Percentiles rank a stretch among this genome's conserved stretches.
These are phyloP conservation scores for Opisthocomus hoazin DNA, from an alignment of 2,113 vertebrate genomes.

Conservation along the genomic window DNA sequence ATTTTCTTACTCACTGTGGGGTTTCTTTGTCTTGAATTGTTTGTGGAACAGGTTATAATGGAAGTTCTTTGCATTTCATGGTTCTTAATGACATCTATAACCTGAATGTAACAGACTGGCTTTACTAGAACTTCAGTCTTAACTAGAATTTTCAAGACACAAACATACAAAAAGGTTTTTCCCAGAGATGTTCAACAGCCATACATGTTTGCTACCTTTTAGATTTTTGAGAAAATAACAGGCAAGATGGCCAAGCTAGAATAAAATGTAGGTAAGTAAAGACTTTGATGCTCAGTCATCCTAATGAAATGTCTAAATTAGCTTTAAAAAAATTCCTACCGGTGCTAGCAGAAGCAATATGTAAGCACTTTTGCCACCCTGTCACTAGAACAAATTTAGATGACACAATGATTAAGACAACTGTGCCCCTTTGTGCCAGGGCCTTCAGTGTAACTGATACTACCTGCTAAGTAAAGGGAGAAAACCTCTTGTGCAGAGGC, in stretches of 20 bases:
- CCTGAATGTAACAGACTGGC: neutral
- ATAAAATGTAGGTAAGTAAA: neutral
- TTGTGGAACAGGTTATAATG: neutral
- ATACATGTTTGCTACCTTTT: neutral
- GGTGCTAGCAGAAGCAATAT: neutral
- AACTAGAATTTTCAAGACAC: neutral
- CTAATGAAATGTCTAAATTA: neutral
- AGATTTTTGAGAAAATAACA: neutral
- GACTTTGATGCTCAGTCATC: neutral
- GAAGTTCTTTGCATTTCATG: neutral
- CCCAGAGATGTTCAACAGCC: neutral
- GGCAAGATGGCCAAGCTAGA: neutral
- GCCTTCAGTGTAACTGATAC: neutral
- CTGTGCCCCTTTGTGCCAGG: neutral
- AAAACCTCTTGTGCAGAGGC: neutral
- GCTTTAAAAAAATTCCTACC: neutral
- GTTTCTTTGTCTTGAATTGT: neutral
- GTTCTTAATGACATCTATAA: neutral
- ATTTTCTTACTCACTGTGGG: neutral
- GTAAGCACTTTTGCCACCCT: neutral
- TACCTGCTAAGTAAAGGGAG: neutral
- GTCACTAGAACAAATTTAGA: neutral
- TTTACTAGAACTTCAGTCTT: conserved; percentile 10
- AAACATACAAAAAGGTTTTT: neutral
- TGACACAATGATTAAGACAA: neutral